A percentile compares a stretch with the other conserved stretches of the same genome.
Conservation (phyloP, 2,797 vertebrate genomes). For the Urosaurus nigricauda region DNA sequence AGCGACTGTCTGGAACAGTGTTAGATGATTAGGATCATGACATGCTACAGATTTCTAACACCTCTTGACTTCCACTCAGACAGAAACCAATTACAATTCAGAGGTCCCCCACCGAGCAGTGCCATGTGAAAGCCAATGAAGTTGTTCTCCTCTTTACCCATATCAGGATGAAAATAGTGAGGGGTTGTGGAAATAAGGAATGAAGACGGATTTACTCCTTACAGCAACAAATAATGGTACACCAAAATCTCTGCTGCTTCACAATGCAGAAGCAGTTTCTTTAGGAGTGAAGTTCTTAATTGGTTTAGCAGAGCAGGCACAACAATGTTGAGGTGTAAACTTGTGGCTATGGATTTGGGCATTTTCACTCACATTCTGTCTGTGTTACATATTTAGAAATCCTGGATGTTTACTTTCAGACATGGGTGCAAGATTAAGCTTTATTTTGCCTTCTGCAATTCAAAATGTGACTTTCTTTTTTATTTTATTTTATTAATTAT, state of each 20-base stretch:
- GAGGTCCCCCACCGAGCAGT: slow-evolving; percentile 6
- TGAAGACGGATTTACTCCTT: not conserved
- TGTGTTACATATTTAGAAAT: slow-evolving; percentile 48
- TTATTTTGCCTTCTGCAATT: slow-evolving; percentile 23
- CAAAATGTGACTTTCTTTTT: slow-evolving; percentile 11
- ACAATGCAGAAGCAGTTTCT: not conserved
- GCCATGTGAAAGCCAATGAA: not conserved
- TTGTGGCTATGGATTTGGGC: not conserved
- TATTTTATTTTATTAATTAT: too few species aligned
- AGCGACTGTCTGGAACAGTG: not conserved
- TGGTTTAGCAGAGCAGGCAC: not conserved
- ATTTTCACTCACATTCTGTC: slow-evolving; percentile 47
- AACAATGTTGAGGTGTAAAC: not conserved
- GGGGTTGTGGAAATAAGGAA: not conserved
- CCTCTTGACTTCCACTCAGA: slow-evolving; percentile 28
- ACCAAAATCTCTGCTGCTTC: rapidly evolving
- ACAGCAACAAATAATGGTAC: not conserved
- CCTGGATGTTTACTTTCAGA: slow-evolving; percentile 38
- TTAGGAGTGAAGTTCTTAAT: not conserved
- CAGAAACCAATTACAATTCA: slow-evolving; percentile 34
- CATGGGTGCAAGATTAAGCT: slow-evolving; percentile 55
- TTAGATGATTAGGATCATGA: not conserved
- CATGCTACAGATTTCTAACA: rapidly evolving
- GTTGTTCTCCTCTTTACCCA: not conserved
- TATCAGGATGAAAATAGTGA: rapidly evolving